Conservation (phyloP, 2,888 invertebrate genomes). For the Listrodromus nycthemerus region DNA sequence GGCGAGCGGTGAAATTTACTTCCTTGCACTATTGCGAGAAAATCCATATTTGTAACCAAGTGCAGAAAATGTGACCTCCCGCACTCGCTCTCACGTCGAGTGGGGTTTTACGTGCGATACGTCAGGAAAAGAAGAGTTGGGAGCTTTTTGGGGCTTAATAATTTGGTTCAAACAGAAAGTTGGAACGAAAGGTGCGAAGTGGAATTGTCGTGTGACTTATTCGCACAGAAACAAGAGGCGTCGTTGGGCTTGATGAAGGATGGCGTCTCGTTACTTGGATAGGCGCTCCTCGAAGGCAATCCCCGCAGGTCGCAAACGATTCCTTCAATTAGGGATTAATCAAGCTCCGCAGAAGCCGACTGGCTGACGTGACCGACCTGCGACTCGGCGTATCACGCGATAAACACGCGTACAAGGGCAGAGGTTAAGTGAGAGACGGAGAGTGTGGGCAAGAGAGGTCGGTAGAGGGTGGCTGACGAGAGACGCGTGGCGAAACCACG, state of each 20-base stretch:
- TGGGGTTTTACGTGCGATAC: too few species aligned
- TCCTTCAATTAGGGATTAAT: conserved; percentile 65
- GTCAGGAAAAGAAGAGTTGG: too few species aligned
- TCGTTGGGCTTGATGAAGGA: conserved; percentile 21
- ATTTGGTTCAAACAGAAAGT: not conserved
- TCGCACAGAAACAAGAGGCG: not conserved
- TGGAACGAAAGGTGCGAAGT: not conserved
- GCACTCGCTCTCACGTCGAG: too few species aligned
- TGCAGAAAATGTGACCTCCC: too few species aligned
- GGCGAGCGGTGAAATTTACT: too few species aligned
- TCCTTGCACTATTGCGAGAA: too few species aligned
- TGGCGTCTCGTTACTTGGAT: conserved; percentile 42
- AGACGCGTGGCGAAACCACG: conserved; percentile 34
- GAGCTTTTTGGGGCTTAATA: not conserved
- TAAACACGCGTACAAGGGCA: conserved; percentile 42
- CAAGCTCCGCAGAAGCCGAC: conserved; percentile 43
- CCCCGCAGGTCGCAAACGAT: conserved; percentile 54
- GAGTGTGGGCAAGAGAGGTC: not conserved
- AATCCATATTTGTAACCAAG: too few species aligned
- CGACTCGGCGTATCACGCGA: conserved; percentile 45
- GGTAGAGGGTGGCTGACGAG: conserved; percentile 41
- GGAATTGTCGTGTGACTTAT: conserved; percentile 5
- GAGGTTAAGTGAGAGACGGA: conserved; percentile 30
- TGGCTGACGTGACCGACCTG: conserved; percentile 47
- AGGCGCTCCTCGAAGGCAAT: conserved; percentile 13